These are phyloP conservation scores for Hemichromis elongatus DNA, from an alignment of 2,113 vertebrate species.

Conservation along the genomic window DNA sequence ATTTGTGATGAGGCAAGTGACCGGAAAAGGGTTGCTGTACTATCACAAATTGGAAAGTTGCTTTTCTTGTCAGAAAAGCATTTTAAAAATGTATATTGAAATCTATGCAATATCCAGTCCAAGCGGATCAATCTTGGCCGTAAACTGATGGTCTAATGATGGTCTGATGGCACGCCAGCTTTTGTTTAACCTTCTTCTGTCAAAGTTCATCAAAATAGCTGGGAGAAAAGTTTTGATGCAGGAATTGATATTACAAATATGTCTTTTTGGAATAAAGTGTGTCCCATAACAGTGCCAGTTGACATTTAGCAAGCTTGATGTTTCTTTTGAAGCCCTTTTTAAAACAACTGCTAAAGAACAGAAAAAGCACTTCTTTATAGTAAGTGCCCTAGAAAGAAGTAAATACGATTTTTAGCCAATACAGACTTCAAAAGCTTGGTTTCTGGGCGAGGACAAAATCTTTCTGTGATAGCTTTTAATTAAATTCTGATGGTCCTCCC, in stretches of 20 bases:
- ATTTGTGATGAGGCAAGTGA: neutral
- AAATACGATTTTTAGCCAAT: conserved; percentile 36
- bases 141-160: no score
- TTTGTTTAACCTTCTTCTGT: neutral
- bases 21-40: neutral
- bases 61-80: neutral
- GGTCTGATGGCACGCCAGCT: rapidly evolving
- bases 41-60: neutral
- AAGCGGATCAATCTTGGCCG: neutral
- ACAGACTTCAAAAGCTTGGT: conserved; percentile 40
- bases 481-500: conserved; percentile 48
- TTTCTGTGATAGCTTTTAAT: conserved; percentile 49
- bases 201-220: neutral
- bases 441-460: conserved; percentile 17
- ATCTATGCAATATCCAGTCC: neutral
- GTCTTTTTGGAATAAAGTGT: neutral
- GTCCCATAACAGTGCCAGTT: neutral
- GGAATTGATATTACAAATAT: neutral
- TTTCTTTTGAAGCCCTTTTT: neutral
- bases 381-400: neutral
- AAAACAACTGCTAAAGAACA: neutral
- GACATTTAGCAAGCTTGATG: neutral
- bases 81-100: neutral
- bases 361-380: neutral
- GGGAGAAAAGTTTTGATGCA: neutral